phyloP scores from a whole-genome alignment of 2,888 invertebrate genomes.

The Tribolium freemani region DNA sequence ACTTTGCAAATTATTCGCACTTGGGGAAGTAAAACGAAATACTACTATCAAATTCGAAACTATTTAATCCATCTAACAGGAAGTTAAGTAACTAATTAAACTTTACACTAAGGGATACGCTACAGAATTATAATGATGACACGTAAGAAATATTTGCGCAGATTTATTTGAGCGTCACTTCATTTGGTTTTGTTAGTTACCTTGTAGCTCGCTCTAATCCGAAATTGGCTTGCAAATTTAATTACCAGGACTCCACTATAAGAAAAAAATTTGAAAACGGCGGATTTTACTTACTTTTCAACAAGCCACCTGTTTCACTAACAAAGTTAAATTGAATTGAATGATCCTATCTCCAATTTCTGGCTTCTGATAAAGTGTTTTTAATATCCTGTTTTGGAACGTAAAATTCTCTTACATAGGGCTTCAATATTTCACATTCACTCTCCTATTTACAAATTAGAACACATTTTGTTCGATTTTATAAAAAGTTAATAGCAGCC shows the following conservation, averaged over 20 bases:
- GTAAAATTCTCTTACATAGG: background rate
- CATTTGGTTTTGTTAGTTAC: background rate
- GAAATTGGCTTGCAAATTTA: background rate
- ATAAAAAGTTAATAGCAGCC: background rate
- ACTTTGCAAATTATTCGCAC: constrained; percentile 10
- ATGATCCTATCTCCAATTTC: background rate
- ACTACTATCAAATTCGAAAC: constrained; percentile 18
- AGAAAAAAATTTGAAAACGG: background rate
- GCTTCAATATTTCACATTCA: background rate
- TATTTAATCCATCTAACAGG: constrained; percentile 21
- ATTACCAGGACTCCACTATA: background rate
- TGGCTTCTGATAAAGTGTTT: constrained; percentile 3
- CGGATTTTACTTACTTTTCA: background rate
- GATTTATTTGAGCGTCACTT: background rate
- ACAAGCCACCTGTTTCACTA: constrained; percentile 3
- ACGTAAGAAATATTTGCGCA: constrained; percentile 16
- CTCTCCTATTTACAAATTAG: background rate
- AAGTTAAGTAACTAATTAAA: constrained; percentile 38
- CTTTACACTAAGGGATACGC: constrained; percentile 20
- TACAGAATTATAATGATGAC: constrained; percentile 25
- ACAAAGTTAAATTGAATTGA: constrained; percentile 7
- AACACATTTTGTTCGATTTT: background rate
- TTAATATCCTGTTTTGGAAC: constrained; percentile 12
- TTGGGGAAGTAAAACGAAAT: background rate
- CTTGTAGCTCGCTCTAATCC: background rate